Evolutionary conservation across 2,888 invertebrate genomes (phyloP).

Genomic region (Scrobipalpa atriplicella): DNA sequence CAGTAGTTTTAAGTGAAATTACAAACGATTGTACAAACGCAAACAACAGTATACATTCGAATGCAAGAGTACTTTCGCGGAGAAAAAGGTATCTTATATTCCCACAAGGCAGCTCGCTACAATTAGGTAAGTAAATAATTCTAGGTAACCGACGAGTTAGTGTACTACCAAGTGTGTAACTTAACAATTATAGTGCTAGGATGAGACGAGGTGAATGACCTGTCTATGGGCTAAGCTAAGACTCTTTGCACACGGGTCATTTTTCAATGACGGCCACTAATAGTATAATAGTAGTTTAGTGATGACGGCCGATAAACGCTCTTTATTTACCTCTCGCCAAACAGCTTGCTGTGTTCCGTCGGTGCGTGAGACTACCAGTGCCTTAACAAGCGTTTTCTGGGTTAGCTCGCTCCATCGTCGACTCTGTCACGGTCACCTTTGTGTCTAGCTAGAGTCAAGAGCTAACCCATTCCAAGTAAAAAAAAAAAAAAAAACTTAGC

Average conservation of each 20-base stretch:
- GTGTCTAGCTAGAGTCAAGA: too few relatives aligned
- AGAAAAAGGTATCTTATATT: constrained; percentile 83
- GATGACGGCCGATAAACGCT: too few relatives aligned
- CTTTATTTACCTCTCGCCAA: too few relatives aligned
- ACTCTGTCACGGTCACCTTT: too few relatives aligned
- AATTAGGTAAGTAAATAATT: constrained; percentile 75
- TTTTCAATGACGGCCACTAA: background rate
- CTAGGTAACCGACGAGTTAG: constrained; percentile 50
- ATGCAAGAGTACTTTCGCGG: constrained; percentile 70
- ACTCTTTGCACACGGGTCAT: background rate
- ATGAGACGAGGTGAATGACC: background rate
- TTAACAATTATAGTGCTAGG: background rate
- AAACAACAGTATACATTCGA: constrained; percentile 46
- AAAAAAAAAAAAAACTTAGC: too few relatives aligned
- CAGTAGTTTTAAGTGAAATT: constrained; percentile 47
- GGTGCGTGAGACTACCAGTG: too few relatives aligned
- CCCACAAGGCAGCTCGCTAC: constrained; percentile 84
- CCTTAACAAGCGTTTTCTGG: too few relatives aligned
- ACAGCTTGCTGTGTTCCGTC: too few relatives aligned
- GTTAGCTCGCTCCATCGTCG: too few relatives aligned
- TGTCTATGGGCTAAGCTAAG: background rate
- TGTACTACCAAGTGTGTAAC: constrained; percentile 30
- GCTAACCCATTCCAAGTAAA: too few relatives aligned
- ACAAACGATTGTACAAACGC: constrained; percentile 46
- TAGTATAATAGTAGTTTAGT: too few relatives aligned